These are phyloP conservation scores for Harpagus bidentatus DNA, from an alignment of 2,113 vertebrate genomes.

Conservation along the genomic window DNA sequence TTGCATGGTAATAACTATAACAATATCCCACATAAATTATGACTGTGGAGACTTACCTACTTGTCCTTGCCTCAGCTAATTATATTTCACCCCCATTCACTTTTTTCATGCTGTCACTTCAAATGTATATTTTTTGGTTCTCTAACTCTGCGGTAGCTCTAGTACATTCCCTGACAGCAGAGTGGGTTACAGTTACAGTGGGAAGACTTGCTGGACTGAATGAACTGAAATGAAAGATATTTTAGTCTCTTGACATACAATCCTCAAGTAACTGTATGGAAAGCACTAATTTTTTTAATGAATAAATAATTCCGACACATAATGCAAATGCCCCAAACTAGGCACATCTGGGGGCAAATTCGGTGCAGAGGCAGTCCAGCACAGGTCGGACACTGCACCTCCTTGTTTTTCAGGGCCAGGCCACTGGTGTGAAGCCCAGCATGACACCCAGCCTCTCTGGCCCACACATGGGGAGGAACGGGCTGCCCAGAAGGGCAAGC, in stretches of 20 bases:
- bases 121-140: conserved; percentile 32
- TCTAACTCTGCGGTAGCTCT: not conserved
- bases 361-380: not conserved
- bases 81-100: conserved; percentile 40
- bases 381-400: not conserved
- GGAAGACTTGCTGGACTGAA: conserved; percentile 9
- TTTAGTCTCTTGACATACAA: not conserved
- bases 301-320: not conserved
- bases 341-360: not conserved
- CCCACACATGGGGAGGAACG: not conserved
- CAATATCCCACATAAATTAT: conserved; percentile 65
- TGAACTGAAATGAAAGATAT: conserved; percentile 13
- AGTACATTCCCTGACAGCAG: conserved; percentile 20
- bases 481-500: not conserved
- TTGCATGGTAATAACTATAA: conserved; percentile 67
- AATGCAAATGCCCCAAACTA: not conserved
- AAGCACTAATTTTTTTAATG: not conserved
- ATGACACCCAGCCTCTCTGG: not conserved
- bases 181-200: conserved; percentile 19
- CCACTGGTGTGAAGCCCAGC: not conserved
- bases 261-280: not conserved
- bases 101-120: conserved; percentile 54
- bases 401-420: not conserved
- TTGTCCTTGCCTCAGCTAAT: conserved; percentile 65
- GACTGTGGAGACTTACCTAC: conserved; percentile 51